Conservation (phyloP, 2,888 invertebrate genomes). For the Plebejus argus region DNA sequence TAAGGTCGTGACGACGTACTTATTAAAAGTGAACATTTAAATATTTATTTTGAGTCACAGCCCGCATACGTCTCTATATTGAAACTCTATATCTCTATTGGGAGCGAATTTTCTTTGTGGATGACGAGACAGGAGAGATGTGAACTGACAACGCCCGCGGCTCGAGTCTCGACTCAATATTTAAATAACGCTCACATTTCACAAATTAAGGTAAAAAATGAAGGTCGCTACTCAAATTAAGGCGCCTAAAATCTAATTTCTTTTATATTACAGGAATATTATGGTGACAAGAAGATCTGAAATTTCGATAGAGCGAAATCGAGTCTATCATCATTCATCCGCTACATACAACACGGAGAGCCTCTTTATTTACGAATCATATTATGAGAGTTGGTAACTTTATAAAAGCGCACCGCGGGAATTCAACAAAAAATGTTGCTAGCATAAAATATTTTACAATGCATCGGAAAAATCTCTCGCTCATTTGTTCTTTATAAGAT, state of each 20-base stretch:
- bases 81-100: too few relatives aligned
- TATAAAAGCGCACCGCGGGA: not conserved
- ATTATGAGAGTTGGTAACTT: not conserved
- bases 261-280: not conserved
- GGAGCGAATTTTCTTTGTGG: not conserved
- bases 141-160: not conserved
- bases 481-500: not conserved
- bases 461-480: slow-evolving; percentile 6
- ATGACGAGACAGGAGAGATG: not conserved
- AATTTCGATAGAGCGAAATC: not conserved
- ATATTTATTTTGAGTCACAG: not conserved
- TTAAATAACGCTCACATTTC: not conserved
- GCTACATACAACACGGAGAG: not conserved
- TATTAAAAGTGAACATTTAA: not conserved
- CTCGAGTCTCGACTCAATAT: not conserved
- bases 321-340: not conserved
- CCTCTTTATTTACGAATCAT: not conserved
- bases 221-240: not conserved
- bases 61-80: not conserved
- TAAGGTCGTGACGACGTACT: not conserved
- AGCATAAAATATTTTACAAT: not conserved
- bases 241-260: not conserved
- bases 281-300: too few relatives aligned
- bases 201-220: not conserved
- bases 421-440: not conserved